Percentiles rank a stretch among this genome's conserved stretches.
Conservation (phyloP, 2,113 vertebrate genomes). For the Epinephelus moara region DNA sequence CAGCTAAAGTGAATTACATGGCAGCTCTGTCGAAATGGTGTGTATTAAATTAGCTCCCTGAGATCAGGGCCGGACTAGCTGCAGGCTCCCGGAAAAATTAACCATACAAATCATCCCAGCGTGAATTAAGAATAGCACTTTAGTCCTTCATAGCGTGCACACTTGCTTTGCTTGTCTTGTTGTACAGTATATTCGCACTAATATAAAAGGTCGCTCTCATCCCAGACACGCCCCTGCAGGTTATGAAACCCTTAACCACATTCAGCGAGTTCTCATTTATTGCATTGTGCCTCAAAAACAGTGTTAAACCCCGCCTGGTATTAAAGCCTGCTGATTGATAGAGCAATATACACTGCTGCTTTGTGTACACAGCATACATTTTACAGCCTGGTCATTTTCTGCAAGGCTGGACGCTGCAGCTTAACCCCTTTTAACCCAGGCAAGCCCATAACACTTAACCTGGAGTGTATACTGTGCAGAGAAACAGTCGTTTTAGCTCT, state of each 20-base stretch:
- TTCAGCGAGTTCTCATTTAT: background rate
- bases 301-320: background rate
- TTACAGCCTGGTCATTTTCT: conserved; percentile 27
- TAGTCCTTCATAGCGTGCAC: background rate
- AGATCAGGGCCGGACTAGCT: conserved; percentile 22
- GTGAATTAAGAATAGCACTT: background rate
- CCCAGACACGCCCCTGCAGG: background rate
- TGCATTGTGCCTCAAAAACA: background rate
- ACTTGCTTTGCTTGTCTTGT: background rate
- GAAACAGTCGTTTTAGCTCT: background rate
- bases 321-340: conserved; percentile 27
- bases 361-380: conserved; percentile 22
- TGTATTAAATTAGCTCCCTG: conserved; percentile 53
- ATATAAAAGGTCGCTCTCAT: background rate
- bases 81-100: conserved; percentile 27
- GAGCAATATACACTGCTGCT: conserved; percentile 25
- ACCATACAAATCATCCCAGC: conserved; percentile 46
- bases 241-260: background rate
- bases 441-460: background rate
- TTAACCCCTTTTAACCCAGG: conserved; percentile 43
- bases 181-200: background rate
- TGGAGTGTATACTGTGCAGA: background rate
- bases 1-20: conserved; percentile 27
- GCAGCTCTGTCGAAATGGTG: conserved; percentile 18
- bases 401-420: conserved; percentile 20